A percentile compares a stretch with the other conserved stretches of the same genome.
Conservation (phyloP, 2,113 vertebrate genomes). For the Tragelaphus strepsiceros region DNA sequence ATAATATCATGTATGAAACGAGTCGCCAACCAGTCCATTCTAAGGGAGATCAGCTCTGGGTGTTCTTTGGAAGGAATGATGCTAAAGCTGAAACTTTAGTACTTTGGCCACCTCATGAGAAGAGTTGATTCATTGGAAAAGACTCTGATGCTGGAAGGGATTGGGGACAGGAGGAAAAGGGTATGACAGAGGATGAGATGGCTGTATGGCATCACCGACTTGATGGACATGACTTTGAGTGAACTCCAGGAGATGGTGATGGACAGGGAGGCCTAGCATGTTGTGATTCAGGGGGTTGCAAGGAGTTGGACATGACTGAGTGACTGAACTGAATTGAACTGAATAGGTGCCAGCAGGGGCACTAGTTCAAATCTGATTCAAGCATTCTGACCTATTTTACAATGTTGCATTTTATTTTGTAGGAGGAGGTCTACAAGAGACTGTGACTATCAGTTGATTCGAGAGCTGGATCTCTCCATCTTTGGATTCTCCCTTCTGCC, state of each 20-base stretch:
- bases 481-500: neutral
- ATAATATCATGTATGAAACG: no score
- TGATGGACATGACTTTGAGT: neutral
- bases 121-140: neutral
- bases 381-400: neutral
- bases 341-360: neutral
- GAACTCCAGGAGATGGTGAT: neutral
- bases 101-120: neutral
- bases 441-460: neutral
- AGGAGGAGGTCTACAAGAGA: neutral
- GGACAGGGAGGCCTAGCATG: neutral
- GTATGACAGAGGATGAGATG: neutral
- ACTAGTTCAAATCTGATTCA: neutral
- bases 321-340: neutral
- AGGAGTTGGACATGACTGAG: neutral
- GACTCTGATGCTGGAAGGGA: neutral
- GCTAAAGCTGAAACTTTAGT: neutral
- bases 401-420: neutral
- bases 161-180: neutral
- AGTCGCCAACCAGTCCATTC: neutral
- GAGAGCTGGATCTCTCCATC: neutral
- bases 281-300: rapidly evolving
- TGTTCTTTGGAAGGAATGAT: neutral
- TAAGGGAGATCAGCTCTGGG: neutral
- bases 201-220: neutral